Percentiles rank a stretch among this genome's conserved stretches.
Evolutionary conservation across 2,888 invertebrate genomes (phyloP).

Genomic region (Synanthedon myopaeformis): DNA sequence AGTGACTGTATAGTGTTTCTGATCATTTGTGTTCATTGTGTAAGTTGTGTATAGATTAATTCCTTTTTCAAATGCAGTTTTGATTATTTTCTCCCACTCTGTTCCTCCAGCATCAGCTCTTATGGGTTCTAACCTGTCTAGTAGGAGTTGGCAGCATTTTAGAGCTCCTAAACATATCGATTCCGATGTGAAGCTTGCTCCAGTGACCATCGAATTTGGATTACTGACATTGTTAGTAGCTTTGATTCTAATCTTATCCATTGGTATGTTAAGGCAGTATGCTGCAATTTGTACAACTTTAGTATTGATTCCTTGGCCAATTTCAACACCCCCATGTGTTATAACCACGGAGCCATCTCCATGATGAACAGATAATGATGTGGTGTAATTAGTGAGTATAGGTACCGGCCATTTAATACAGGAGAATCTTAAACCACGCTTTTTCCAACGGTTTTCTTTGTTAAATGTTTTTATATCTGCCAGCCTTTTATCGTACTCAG

Average conservation of each 20-base stretch:
- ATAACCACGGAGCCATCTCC: slow-evolving; percentile 71
- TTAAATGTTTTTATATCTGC: slow-evolving; percentile 59
- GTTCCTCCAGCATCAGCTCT: background rate
- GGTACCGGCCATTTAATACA: slow-evolving; percentile 68
- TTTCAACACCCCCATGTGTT: slow-evolving; percentile 69
- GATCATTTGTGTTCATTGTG: slow-evolving; percentile 34
- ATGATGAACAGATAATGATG: slow-evolving; percentile 67
- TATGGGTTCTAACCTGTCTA: slow-evolving; percentile 49
- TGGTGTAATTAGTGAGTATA: slow-evolving; percentile 25
- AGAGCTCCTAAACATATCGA: slow-evolving; percentile 48
- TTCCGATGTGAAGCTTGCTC: slow-evolving; percentile 73
- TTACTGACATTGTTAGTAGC: slow-evolving; percentile 67
- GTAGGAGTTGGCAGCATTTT: slow-evolving; percentile 64
- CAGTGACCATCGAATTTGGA: slow-evolving; percentile 72
- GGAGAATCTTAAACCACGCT: slow-evolving; percentile 68
- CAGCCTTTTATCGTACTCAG: slow-evolving; percentile 54
- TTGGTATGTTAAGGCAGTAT: slow-evolving; percentile 65
- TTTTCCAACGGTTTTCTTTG: slow-evolving; percentile 73
- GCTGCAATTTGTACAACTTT: slow-evolving; percentile 73
- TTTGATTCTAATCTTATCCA: slow-evolving; percentile 71
- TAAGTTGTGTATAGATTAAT: background rate
- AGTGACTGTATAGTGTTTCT: slow-evolving; percentile 62
- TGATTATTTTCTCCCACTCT: background rate
- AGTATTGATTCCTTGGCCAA: slow-evolving; percentile 77
- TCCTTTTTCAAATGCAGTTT: background rate